Percentiles rank a stretch among this genome's conserved stretches.
Evolutionary conservation across 1,140 invertebrate species (phyloP).

Genomic region (Megathymus violae): DNA sequence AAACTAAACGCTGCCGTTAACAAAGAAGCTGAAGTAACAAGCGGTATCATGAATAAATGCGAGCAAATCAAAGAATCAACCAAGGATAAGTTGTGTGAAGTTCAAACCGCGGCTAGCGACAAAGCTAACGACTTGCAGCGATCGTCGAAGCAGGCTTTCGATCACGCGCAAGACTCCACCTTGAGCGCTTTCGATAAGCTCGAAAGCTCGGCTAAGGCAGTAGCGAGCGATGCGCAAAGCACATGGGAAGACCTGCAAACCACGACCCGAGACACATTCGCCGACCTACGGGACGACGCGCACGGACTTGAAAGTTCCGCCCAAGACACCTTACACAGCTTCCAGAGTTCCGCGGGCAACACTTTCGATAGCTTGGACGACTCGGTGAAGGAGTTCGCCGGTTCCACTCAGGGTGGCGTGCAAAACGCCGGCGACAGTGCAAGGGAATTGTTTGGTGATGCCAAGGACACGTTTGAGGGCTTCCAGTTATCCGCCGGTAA

Average conservation of each 20-base stretch:
- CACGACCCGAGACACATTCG: constrained; percentile 70
- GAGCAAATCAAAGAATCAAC: constrained; percentile 53
- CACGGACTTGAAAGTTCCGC: constrained; percentile 66
- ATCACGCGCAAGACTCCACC: constrained; percentile 67
- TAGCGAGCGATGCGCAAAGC: constrained; percentile 59
- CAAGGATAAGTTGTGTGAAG: constrained; percentile 48
- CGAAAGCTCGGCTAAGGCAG: constrained; percentile 75
- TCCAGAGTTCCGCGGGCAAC: constrained; percentile 76
- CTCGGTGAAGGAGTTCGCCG: constrained; percentile 59
- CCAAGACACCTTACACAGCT: constrained; percentile 72
- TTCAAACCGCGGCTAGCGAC: constrained; percentile 51
- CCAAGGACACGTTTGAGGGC: constrained; percentile 67
- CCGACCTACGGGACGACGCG: constrained; percentile 65
- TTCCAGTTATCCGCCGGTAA: constrained; percentile 75
- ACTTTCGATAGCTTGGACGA: constrained; percentile 78
- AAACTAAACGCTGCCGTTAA: constrained; percentile 59
- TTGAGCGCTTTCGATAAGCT: constrained; percentile 73
- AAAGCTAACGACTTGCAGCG: constrained; percentile 56
- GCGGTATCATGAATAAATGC: constrained; percentile 48
- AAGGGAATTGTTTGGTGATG: constrained; percentile 64
- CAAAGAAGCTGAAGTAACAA: constrained; percentile 60
- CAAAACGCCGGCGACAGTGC: constrained; percentile 51
- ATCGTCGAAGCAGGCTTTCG: constrained; percentile 63
- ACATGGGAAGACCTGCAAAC: constrained; percentile 72
- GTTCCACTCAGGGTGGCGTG: constrained; percentile 35